Evolutionary conservation across 2,888 invertebrate genomes (phyloP), one percentile per base, ranked within the genome.

Genomic region (Polymixis lichenea): DNA sequence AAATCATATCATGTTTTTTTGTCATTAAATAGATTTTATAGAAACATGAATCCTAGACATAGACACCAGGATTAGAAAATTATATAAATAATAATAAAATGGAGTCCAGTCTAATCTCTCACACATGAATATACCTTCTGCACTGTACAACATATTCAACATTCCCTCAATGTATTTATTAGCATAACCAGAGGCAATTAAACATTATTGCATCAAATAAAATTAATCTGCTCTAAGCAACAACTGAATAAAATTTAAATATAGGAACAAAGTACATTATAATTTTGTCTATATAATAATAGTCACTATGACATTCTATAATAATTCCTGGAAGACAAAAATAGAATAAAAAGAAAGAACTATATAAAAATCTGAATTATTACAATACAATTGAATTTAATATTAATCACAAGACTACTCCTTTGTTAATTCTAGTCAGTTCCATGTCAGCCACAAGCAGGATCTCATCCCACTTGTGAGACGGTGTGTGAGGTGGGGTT

Each of bases 371-470:
- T 90, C 89, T 89, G 84, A 87, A 88, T 89, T 86, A 84, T 90
- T 89, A 85, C 85, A 87, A 85, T 88, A 89, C 62, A 79, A 83
- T 89, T 86, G 87, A 84, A 87, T 87, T 87, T 76, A 77, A 84
- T 84, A 87, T 80, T 80, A 87, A 90, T 95, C 93, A 95, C 93
- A 95, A 92, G 87, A 92, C 90, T 88, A 93, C 90, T 87, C 94
- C 94, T 93, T 94, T 96, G 90, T 97, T 97, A 91, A 97, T 95
- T 93, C 95, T 97, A 93, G 93, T 95, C 89, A 97, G 94, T 92
- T 97, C 97, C 97, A 97, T 97, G 89, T 97, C 96, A 55, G 96
- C 97, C 32, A 97, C 97, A 88, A 96, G 94, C 64, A 97, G 91
- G 86, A 97, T 97, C 87, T 97, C 97, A 93, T 97, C 96, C 96